Percentiles rank a stretch among this genome's conserved stretches.
Evolutionary conservation across 1,140 invertebrate genomes (phyloP).

Genomic region (Teleopsis dalmanni): DNA sequence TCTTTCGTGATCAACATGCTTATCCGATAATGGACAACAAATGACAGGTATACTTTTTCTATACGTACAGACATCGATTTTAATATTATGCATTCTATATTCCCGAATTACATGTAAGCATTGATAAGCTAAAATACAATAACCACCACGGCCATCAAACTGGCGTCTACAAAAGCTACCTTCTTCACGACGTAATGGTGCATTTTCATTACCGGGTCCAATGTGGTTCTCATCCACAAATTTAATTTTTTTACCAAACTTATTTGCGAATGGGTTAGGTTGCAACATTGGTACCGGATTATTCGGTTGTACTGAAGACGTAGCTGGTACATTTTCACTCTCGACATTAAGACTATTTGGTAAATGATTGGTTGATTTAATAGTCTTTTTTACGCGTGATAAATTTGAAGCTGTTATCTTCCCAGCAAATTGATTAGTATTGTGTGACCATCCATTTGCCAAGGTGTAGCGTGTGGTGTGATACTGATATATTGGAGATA

Average conservation of each 20-base stretch:
- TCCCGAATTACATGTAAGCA: conserved; percentile 36
- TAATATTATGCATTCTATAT: conserved; percentile 32
- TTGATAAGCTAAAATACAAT: conserved; percentile 38
- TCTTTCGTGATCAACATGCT: conserved; percentile 28
- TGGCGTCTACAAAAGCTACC: conserved; percentile 36
- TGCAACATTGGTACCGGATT: conserved; percentile 4
- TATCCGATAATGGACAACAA: conserved; percentile 36
- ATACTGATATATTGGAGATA: conserved; percentile 8
- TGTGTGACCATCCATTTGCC: conserved; percentile 2
- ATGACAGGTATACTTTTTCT: conserved; percentile 35
- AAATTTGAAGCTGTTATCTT: too few relatives aligned
- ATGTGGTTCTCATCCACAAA: neutral
- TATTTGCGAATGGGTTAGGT: conserved; percentile 6
- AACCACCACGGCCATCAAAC: conserved; percentile 36
- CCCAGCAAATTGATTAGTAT: neutral
- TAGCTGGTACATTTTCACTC: neutral
- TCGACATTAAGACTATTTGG: neutral
- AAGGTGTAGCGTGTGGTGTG: conserved; percentile 13
- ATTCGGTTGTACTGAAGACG: neutral
- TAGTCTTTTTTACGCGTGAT: too few relatives aligned
- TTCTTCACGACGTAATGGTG: conserved; percentile 13
- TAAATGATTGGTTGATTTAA: neutral
- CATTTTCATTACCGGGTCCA: neutral
- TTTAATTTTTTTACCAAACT: conserved; percentile 2
- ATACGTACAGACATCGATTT: conserved; percentile 36